These are phyloP conservation scores for Cygnus olor DNA, from an alignment of 2,797 vertebrate species.

Conservation along the genomic window DNA sequence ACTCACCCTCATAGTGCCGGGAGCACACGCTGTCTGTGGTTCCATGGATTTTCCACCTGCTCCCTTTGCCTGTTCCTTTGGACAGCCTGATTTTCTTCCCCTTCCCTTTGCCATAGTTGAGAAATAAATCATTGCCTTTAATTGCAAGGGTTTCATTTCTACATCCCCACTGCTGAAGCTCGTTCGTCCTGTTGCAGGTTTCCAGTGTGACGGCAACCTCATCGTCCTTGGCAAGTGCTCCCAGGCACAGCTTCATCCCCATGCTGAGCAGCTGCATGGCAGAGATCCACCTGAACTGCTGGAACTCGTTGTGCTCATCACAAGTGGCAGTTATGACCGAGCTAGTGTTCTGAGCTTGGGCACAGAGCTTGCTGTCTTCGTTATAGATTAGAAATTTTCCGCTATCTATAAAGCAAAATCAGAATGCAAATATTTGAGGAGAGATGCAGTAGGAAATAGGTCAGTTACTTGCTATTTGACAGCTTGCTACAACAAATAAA, in stretches of 20 bases:
- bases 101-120: constrained; percentile 87
- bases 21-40: constrained; percentile 84
- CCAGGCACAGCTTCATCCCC: constrained; percentile 87
- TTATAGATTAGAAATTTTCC: constrained; percentile 90
- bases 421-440: not conserved
- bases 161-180: constrained; percentile 92
- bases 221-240: constrained; percentile 75
- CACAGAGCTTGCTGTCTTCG: constrained; percentile 87
- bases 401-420: constrained; percentile 73
- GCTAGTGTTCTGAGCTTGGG: constrained; percentile 77
- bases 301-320: constrained; percentile 77
- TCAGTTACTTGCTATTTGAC: not conserved
- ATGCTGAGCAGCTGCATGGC: constrained; percentile 85
- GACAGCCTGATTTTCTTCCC: constrained; percentile 87
- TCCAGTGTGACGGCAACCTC: constrained; percentile 81
- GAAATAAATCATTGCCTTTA: constrained; percentile 80
- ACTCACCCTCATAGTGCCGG: constrained; percentile 88
- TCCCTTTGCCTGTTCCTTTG: constrained; percentile 80
- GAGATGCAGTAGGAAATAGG: not conserved
- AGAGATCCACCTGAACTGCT: constrained; percentile 92
- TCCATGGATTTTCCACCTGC: constrained; percentile 88
- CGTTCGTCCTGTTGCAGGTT: constrained; percentile 82
- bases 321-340: constrained; percentile 77
- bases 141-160: constrained; percentile 89
- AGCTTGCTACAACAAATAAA: not conserved